Conservation (phyloP, 1,140 invertebrate species). For the Copidosoma floridanum region DNA sequence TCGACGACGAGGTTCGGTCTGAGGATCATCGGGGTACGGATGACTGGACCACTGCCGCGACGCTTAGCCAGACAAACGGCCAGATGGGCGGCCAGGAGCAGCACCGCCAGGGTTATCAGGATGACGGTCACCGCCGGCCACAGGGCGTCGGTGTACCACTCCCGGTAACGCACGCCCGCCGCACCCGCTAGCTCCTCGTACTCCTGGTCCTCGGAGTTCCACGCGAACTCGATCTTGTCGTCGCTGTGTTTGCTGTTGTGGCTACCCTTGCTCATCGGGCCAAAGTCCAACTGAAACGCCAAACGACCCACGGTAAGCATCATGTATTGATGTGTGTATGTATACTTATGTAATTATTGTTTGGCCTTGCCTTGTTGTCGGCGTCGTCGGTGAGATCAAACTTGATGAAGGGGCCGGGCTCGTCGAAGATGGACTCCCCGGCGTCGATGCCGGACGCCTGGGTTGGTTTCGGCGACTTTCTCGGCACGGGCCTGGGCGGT, state of each 20-base stretch:
- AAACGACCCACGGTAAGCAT: too few species aligned
- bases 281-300: constrained; percentile 30
- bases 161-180: constrained; percentile 26
- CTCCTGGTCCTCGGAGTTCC: constrained; percentile 40
- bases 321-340: too few species aligned
- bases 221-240: constrained; percentile 36
- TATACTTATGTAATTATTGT: too few species aligned
- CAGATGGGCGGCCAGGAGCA: constrained; percentile 37
- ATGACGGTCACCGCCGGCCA: constrained; percentile 43
- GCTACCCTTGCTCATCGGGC: too few species aligned
- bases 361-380: too few species aligned
- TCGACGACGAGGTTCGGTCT: constrained; percentile 45
- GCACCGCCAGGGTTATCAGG: constrained; percentile 36
- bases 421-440: neutral
- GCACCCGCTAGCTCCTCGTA: constrained; percentile 35
- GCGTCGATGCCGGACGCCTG: neutral
- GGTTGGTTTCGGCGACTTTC: constrained; percentile 9
- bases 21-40: constrained; percentile 50
- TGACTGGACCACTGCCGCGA: constrained; percentile 45
- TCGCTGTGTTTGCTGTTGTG: constrained; percentile 20
- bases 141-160: constrained; percentile 40
- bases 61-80: constrained; percentile 42
- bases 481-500: constrained; percentile 24
- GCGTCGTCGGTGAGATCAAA: constrained; percentile 10
- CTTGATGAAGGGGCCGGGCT: constrained; percentile 14